phyloP scores from a whole-genome alignment of 2,113 vertebrate genomes.

The Crypturellus undulatus region DNA sequence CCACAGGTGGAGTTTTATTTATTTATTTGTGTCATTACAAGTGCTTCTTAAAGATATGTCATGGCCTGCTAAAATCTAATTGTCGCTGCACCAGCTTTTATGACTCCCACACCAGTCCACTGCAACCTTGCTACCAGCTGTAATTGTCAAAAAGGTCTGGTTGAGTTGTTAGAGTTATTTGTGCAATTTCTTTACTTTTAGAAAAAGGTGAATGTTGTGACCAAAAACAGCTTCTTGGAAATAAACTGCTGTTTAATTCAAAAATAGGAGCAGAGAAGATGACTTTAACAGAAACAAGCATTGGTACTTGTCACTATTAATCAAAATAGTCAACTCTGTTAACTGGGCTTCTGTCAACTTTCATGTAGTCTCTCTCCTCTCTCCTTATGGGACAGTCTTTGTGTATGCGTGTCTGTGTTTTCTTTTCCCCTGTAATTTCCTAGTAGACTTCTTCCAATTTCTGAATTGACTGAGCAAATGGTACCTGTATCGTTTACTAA shows the following conservation, averaged over 20 bases:
- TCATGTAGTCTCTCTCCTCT: not conserved
- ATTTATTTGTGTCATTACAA: not conserved
- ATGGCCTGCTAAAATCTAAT: not conserved
- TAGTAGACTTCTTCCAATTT: not conserved
- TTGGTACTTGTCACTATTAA: not conserved
- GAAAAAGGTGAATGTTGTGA: not conserved
- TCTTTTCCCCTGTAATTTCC: not conserved
- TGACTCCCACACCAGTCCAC: not conserved
- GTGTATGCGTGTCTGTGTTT: rapidly evolving
- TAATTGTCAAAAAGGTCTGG: not conserved
- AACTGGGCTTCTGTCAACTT: not conserved
- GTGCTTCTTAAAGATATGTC: not conserved
- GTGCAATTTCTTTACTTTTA: not conserved
- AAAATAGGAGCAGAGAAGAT: not conserved
- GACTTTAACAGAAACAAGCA: not conserved
- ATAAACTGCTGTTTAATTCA: not conserved
- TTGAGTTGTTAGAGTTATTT: not conserved
- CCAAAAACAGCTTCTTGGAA: not conserved
- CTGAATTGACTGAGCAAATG: not conserved
- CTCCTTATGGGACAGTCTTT: not conserved
- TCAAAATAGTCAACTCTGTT: not conserved
- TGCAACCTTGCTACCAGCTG: not conserved
- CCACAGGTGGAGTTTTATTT: not conserved
- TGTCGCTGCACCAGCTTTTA: not conserved
- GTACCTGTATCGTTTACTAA: not conserved